These are phyloP conservation scores for Anthonomus grandis DNA, from an alignment of 1,140 invertebrate genomes.

Conservation along the genomic window DNA sequence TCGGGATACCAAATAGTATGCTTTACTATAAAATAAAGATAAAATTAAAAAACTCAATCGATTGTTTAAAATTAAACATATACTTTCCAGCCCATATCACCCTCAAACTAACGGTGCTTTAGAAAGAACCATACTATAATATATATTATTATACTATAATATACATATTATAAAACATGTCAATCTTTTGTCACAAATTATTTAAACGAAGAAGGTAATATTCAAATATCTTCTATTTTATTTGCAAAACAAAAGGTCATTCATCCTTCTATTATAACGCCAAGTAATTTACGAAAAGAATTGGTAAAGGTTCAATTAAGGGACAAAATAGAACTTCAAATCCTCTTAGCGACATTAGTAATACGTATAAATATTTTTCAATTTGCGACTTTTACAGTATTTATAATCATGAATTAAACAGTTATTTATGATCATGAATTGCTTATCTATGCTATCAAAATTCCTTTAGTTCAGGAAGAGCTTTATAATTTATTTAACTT, in stretches of 20 bases:
- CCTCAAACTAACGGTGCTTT: no score
- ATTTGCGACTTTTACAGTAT: conserved; percentile 2
- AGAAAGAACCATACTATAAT: no score
- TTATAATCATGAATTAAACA: background rate
- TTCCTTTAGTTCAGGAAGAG: background rate
- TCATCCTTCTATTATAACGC: conserved; percentile 19
- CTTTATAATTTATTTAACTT: conserved; percentile 8
- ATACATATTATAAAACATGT: no score
- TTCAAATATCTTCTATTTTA: conserved; percentile 17
- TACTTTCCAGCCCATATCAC: no score
- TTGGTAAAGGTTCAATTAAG: conserved; percentile 9
- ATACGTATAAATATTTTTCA: conserved; percentile 10
- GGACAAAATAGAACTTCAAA: conserved; percentile 10
- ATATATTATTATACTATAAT: no score
- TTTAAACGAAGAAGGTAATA: conserved; percentile 21
- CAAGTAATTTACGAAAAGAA: conserved; percentile 4
- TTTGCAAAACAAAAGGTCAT: conserved; percentile 28
- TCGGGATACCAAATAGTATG: no score
- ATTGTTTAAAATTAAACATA: no score
- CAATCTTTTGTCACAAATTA: conserved; percentile 15
- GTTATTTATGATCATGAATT: conserved; percentile 4
- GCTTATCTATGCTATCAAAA: conserved; percentile 5
- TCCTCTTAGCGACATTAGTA: background rate
- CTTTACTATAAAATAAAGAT: no score
- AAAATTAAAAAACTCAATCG: no score